Evolutionary conservation across 2,888 invertebrate genomes (phyloP), one percentile per base, ranked within the genome.

Genomic region (Beris chalybata): DNA sequence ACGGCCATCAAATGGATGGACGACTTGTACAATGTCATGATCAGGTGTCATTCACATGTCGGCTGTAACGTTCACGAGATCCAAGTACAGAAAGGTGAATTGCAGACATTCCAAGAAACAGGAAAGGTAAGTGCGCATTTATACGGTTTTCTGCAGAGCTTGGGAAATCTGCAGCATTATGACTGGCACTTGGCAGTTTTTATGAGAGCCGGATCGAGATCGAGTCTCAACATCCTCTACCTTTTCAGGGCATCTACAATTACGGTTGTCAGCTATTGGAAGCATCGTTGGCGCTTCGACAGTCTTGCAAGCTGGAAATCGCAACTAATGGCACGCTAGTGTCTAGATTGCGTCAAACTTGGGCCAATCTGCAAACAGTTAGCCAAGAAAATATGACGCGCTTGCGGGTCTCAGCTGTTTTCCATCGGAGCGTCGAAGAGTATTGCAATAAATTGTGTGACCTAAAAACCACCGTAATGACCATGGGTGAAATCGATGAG

Each of bases 211-310:
- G 45, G n/a, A 11, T 45, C 11, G 45, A 45, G 45, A 45, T 45
- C 22, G 22, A 22, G 38, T 38, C 38, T 38, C 38, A 38, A 22
- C 38, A 7, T 38, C 38, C 22, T 38, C 32, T 38, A 38, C 9
- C 38, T 58, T 70, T 71, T 4, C 77, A 92, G 91, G 89, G 89
- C 59, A 91, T 91, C 15, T 91, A 88, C 78, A 89, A 91, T 72
- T 93, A 92, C 74, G 92, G 92, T 13, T 88, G 87, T 74, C 91
- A 92, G 80, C 81, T 92, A 69, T 81, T 91, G 57, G 87, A 89
- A 73, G 91, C 91, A 4, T 88, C 91, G 2, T 81, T 89, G 61
- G 86, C 89, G 12, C 76, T 93, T 68, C 82, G 92, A 55, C 85
- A 89, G 69, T 89, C 91, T 32, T 87, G 91, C 76, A 86, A 89